Percentiles rank a stretch among this genome's conserved stretches.
These are phyloP conservation scores for Cydia splendana DNA, from an alignment of 1,140 invertebrate genomes.

Conservation along the genomic window DNA sequence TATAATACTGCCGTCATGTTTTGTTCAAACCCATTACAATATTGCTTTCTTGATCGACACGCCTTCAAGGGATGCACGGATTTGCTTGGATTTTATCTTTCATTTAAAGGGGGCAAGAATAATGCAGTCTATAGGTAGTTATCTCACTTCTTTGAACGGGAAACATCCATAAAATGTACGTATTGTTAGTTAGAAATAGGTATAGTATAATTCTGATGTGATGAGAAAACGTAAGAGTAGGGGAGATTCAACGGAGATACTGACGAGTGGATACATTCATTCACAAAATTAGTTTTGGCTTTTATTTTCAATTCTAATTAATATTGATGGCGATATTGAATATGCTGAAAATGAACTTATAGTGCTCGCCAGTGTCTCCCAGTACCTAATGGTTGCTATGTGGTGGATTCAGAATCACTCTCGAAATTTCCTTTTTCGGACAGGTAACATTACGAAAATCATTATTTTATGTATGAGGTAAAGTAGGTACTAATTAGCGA, in stretches of 20 bases:
- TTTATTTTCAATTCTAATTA: background rate
- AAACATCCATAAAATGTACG: background rate
- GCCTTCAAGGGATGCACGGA: constrained; percentile 36
- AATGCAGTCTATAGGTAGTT: background rate
- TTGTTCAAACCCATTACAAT: constrained; percentile 42
- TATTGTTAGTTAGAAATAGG: background rate
- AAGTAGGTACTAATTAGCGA: constrained; percentile 10
- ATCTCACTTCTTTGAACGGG: background rate
- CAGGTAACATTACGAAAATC: background rate
- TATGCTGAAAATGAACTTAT: no score
- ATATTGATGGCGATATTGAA: no score
- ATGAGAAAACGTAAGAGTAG: background rate
- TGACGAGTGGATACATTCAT: background rate
- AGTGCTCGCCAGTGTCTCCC: no score
- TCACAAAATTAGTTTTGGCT: background rate
- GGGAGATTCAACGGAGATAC: constrained; percentile 2
- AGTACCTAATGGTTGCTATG: no score
- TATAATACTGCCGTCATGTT: background rate
- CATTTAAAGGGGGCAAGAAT: background rate
- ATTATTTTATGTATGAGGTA: background rate
- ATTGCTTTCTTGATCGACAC: constrained; percentile 40
- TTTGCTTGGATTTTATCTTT: constrained; percentile 40
- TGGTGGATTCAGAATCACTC: background rate
- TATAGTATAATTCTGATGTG: background rate
- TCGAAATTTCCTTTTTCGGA: background rate